phyloP scores from a whole-genome alignment of 2,797 vertebrate genomes.

The Onychomys leucogaster region DNA sequence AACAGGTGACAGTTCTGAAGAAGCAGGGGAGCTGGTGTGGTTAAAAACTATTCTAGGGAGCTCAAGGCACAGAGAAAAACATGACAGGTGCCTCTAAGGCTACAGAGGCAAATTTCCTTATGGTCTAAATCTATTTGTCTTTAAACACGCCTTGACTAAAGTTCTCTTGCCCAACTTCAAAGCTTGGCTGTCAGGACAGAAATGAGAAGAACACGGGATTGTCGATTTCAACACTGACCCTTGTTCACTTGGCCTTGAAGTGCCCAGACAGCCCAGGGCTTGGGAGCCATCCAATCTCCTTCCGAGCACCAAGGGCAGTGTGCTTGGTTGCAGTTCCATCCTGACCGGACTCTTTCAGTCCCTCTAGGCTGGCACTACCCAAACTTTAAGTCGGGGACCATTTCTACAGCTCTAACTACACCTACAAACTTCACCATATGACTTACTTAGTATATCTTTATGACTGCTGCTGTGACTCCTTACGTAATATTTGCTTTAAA shows the following conservation, averaged over 20 bases:
- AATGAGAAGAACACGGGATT: not conserved
- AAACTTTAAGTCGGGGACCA: not conserved
- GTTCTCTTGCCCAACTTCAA: not conserved
- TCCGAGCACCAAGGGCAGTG: not conserved
- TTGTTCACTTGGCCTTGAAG: not conserved
- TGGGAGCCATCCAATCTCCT: not conserved
- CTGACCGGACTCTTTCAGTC: not conserved
- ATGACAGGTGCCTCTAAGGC: slow-evolving; percentile 25
- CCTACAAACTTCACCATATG: not conserved
- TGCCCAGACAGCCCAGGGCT: not conserved
- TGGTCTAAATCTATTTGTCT: slow-evolving; percentile 14
- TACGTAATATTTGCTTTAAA: slow-evolving; percentile 36
- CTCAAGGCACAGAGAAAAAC: not conserved
- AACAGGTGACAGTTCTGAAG: too few species aligned
- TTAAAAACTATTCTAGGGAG: not conserved
- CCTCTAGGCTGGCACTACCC: not conserved
- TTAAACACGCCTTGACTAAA: slow-evolving; percentile 26
- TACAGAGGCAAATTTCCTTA: slow-evolving; percentile 1
- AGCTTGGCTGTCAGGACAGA: slow-evolving; percentile 5
- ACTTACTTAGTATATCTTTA: not conserved
- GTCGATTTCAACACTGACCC: rapidly evolving
- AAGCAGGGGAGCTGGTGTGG: not conserved
- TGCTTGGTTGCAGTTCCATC: not conserved
- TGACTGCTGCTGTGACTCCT: not conserved
- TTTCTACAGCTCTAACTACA: not conserved